A percentile compares a stretch with the other conserved stretches of the same genome.
Conservation (phyloP, 2,797 vertebrate species). For the Eulemur coronatus region DNA sequence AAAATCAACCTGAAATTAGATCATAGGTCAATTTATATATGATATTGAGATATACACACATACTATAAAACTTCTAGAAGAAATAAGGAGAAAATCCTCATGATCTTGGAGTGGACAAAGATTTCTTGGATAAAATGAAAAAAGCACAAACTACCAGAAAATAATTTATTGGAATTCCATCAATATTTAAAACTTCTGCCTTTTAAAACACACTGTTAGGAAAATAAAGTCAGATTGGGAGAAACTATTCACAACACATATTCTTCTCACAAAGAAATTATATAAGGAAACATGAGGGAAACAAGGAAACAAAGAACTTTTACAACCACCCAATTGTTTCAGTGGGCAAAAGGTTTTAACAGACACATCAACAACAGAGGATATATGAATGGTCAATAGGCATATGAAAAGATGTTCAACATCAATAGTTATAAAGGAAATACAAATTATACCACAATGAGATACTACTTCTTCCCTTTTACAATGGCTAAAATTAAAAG, state of each 20-base stretch:
- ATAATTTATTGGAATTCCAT: not conserved
- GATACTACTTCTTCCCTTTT: not conserved
- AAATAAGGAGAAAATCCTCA: not conserved
- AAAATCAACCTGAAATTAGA: conserved; percentile 28
- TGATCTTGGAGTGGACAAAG: not conserved
- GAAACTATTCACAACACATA: not conserved
- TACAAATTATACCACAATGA: not conserved
- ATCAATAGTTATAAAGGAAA: not conserved
- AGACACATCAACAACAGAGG: not conserved
- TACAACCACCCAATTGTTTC: not conserved
- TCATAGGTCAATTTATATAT: not conserved
- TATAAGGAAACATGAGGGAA: not conserved
- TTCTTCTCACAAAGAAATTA: not conserved
- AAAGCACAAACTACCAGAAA: not conserved
- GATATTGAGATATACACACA: not conserved
- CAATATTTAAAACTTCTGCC: conserved; percentile 1
- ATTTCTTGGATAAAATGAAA: not conserved
- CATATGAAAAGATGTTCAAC: not conserved
- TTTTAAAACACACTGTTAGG: conserved; percentile 9
- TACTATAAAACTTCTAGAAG: not conserved
- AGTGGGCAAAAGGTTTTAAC: not conserved
- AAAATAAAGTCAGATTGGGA: not conserved
- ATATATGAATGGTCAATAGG: not conserved
- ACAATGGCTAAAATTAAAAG: not conserved
- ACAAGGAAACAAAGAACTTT: not conserved